A percentile compares a stretch with the other conserved stretches of the same genome.
Evolutionary conservation across 2,113 vertebrate genomes (phyloP).

Genomic region (Rana temporaria): DNA sequence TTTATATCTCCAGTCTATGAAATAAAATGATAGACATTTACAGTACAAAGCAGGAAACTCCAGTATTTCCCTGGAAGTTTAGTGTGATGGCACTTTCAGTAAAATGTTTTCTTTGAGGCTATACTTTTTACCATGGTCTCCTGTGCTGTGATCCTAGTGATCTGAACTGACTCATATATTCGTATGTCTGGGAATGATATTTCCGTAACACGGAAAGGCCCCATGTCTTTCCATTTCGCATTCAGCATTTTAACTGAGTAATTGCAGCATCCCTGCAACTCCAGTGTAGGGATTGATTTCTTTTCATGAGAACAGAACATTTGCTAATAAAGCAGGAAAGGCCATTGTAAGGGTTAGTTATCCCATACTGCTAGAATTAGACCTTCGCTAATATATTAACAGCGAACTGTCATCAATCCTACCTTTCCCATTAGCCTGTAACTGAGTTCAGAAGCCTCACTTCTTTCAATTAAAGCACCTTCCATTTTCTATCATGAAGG

Average conservation of each 20-base stretch:
- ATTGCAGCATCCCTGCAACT: constrained; percentile 27
- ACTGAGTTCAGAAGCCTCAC: constrained; percentile 58
- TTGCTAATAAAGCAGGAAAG: constrained; percentile 56
- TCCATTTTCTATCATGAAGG: constrained; percentile 54
- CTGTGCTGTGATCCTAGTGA: background rate
- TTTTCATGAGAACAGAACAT: constrained; percentile 51
- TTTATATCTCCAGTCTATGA: too few species aligned
- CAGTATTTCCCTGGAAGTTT: too few species aligned
- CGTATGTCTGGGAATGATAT: background rate
- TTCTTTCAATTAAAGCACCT: constrained; percentile 50
- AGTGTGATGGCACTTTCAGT: too few species aligned
- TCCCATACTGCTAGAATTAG: constrained; percentile 57
- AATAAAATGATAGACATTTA: too few species aligned
- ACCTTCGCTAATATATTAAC: constrained; percentile 49
- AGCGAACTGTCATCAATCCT: constrained; percentile 56
- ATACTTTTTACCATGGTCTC: background rate
- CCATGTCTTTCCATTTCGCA: background rate
- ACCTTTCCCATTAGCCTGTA: constrained; percentile 57
- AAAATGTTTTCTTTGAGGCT: background rate
- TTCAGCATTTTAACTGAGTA: constrained; percentile 48
- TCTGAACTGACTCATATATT: too few species aligned
- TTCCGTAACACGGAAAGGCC: background rate
- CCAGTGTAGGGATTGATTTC: constrained; percentile 52
- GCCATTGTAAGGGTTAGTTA: constrained; percentile 52
- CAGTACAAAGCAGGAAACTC: too few species aligned